Conservation (phyloP, 2,797 vertebrate species). For the Acrossocheilus wenchowensis region DNA sequence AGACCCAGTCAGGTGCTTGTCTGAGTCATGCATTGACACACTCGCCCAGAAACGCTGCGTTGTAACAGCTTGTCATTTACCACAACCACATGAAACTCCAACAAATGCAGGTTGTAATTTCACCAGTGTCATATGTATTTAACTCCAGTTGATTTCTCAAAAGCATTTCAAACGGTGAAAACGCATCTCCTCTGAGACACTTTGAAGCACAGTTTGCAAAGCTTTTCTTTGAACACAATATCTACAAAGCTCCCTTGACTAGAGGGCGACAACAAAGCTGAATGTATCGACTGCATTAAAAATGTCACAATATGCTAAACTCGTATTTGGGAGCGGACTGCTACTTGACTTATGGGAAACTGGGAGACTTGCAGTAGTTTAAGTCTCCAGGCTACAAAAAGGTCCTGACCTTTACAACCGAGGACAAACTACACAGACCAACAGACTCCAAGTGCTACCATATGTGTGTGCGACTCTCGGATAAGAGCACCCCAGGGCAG, state of each 20-base stretch:
- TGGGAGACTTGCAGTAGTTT: conserved; percentile 42
- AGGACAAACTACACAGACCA: conserved; percentile 52
- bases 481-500: conserved; percentile 35
- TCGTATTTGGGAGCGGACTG: not conserved
- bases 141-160: conserved; percentile 16
- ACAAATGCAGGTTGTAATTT: conserved; percentile 31
- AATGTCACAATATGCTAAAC: conserved; percentile 39
- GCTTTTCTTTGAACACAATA: not conserved
- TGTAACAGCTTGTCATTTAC: conserved; percentile 35
- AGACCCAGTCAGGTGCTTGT: conserved; percentile 4
- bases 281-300: conserved; percentile 14
- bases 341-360: conserved; percentile 55
- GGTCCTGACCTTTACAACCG: conserved; percentile 55
- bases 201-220: conserved; percentile 17
- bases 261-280: conserved; percentile 4
- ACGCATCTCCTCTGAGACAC: not conserved
- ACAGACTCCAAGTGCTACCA: conserved; percentile 30
- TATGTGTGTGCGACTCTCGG: conserved; percentile 24
- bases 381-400: conserved; percentile 47
- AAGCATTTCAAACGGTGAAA: conserved; percentile 10
- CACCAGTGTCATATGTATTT: not conserved
- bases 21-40: conserved; percentile 44
- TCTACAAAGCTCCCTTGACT: conserved; percentile 18
- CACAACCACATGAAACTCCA: conserved; percentile 37
- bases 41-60: not conserved